Evolutionary conservation across 2,797 vertebrate species (phyloP), one percentile per base, ranked within the genome.

Genomic region (Danio choprae): DNA sequence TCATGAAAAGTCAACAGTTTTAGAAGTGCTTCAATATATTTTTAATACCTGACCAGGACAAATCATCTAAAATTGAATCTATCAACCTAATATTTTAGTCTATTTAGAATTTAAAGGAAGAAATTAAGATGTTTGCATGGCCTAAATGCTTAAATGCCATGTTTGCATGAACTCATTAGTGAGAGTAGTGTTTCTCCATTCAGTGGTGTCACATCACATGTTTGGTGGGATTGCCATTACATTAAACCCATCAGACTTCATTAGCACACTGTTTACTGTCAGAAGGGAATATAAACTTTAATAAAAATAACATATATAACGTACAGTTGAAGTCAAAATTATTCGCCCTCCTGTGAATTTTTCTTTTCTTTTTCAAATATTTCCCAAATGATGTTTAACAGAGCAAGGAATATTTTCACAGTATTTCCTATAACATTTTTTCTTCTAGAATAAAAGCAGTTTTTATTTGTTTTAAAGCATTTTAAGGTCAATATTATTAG

Each of bases 71-170:
- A 53, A 20, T 20, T n/a, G 13, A 6, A 8, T 70, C 6, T 70
- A 40, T 53, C n/a, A 11, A 18, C 4, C 36, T 4, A 69, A 51
- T 51, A 10, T 18, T 53, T 70, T 40, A 70, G 11, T 20, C 36
- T 40, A 6, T 70, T 70, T 29, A 13, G 76, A 62, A 41, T 81
- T 84, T 85, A 77, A 84, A 53, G 74, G n/a, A 63, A 46, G 70
- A 56, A 16, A 40, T 50, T 13, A 50, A 29, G 29, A 29, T 29
- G 29, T 29, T 29, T 29, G 29, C 29, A 29, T 29, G 29, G 29
- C 29, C 29, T 29, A 29, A 29, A 29, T 29, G 7, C 4, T 22
- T 51, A 50, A 62, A 63, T 41, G 67, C n/a, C 67, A 53, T 70
- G 73, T 74, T 75, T 51, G 44, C 59, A 41, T 75, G 12, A n/a